These are phyloP conservation scores for Rafetus swinhoei DNA, from an alignment of 2,113 vertebrate species.

Conservation along the genomic window DNA sequence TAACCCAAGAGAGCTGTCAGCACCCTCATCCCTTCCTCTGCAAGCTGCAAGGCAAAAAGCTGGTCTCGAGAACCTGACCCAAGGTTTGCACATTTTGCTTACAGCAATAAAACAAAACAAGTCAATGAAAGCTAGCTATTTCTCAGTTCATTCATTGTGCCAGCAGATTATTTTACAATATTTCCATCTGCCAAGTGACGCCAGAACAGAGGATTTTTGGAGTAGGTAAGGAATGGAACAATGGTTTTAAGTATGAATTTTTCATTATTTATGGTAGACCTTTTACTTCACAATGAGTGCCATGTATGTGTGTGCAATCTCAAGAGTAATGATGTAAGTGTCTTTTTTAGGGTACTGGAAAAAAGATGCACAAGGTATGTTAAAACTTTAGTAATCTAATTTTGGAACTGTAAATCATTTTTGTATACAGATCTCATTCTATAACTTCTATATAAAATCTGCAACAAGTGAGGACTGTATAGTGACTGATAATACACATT, in stretches of 20 bases:
- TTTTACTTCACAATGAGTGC: background rate
- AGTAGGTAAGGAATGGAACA: background rate
- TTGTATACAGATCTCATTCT: background rate
- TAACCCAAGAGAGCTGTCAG: background rate
- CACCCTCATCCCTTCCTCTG: background rate
- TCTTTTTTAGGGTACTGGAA: background rate
- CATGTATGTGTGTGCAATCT: background rate
- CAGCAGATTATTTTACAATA: background rate
- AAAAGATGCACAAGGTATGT: background rate
- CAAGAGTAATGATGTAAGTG: background rate
- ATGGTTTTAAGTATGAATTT: background rate
- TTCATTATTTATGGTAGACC: background rate
- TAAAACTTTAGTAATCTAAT: background rate
- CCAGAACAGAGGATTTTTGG: background rate
- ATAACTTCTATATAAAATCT: background rate
- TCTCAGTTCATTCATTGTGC: background rate
- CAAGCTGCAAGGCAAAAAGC: background rate
- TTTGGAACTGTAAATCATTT: background rate
- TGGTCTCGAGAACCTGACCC: background rate
- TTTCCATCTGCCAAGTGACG: background rate
- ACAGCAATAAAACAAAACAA: background rate
- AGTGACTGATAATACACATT: background rate
- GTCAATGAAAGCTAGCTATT: background rate
- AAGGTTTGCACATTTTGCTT: background rate
- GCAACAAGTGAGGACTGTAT: background rate